Conservation (phyloP, 2,888 invertebrate genomes). For the Tenthredo scrophulariae region DNA sequence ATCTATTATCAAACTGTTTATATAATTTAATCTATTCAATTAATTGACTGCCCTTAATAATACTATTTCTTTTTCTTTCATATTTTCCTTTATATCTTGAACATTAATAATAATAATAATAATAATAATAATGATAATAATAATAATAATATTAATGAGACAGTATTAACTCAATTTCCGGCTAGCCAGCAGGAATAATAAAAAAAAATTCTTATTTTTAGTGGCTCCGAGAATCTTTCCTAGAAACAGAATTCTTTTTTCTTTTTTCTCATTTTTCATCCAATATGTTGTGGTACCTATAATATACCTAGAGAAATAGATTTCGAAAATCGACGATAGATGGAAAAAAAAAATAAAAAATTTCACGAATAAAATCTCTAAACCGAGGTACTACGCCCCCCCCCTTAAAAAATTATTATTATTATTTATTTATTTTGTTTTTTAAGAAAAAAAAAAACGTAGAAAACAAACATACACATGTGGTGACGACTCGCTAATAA, state of each 20-base stretch:
- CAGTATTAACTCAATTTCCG: background rate
- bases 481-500: background rate
- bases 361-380: background rate
- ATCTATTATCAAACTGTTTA: slow-evolving; percentile 6
- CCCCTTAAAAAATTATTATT: background rate
- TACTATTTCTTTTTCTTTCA: background rate
- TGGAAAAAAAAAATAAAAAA: background rate
- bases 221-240: slow-evolving; percentile 35
- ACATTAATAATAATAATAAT: background rate
- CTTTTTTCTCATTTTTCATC: too few relatives aligned
- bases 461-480: slow-evolving; percentile 25
- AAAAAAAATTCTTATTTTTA: background rate
- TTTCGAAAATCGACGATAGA: background rate
- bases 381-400: background rate
- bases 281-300: too few relatives aligned
- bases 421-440: too few relatives aligned
- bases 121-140: background rate
- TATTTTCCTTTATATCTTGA: background rate
- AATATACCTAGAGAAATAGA: too few relatives aligned
- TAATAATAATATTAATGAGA: background rate
- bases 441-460: background rate
- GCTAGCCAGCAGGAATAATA: too few relatives aligned
- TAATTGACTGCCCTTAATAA: slow-evolving; percentile 34
- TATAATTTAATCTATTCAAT: slow-evolving; percentile 15
- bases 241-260: background rate